Conservation (phyloP, 2,113 vertebrate genomes). For the Erythrocebus patas region DNA sequence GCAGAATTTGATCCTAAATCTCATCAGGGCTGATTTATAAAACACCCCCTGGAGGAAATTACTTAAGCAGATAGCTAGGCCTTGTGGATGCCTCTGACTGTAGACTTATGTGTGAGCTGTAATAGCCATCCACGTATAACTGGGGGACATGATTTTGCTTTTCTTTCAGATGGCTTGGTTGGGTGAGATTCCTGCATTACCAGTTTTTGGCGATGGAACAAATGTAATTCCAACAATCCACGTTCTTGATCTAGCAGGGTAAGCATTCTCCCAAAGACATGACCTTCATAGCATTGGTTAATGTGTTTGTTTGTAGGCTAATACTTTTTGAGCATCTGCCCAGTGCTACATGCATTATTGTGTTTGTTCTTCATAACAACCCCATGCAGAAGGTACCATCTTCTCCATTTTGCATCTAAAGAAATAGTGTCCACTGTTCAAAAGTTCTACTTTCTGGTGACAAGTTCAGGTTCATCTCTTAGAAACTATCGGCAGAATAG, state of each 20-base stretch:
- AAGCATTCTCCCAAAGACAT: slow-evolving; percentile 35
- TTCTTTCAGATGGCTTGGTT: slow-evolving; percentile 87
- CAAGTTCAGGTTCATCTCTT: neutral
- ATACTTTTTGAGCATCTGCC: neutral
- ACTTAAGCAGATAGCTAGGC: fast-evolving
- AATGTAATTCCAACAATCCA: slow-evolving; percentile 93
- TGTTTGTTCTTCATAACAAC: neutral
- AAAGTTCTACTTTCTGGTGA: neutral
- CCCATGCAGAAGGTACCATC: neutral
- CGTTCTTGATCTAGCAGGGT: slow-evolving; percentile 91
- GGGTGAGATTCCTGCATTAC: slow-evolving; percentile 83
- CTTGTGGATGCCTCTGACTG: neutral
- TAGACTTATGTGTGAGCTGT: fast-evolving
- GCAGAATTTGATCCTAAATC: neutral
- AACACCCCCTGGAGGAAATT: neutral
- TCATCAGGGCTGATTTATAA: neutral
- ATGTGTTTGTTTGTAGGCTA: fast-evolving
- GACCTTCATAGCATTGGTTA: neutral
- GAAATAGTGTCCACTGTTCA: neutral
- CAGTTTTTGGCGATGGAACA: slow-evolving; percentile 90
- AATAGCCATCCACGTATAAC: fast-evolving
- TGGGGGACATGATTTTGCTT: neutral
- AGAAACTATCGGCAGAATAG: neutral
- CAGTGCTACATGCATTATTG: fast-evolving
- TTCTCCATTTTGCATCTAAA: neutral